phyloP scores from a whole-genome alignment of 2,888 invertebrate species.

The Papilio protenor region DNA sequence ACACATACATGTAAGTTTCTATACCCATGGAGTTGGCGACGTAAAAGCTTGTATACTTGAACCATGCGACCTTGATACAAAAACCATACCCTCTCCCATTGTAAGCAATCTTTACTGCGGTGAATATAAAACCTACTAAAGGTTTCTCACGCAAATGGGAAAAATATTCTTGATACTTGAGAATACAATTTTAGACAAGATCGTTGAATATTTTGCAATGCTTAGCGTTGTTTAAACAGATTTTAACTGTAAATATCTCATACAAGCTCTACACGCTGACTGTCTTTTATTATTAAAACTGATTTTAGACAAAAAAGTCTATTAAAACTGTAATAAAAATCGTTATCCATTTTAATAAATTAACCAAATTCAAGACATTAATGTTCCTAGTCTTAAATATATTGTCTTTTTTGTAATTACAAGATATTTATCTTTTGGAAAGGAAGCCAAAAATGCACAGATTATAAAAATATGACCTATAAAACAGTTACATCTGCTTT shows the following conservation, averaged over 20 bases:
- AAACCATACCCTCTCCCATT: constrained; percentile 14
- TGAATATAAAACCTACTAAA: constrained; percentile 34
- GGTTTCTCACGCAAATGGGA: constrained; percentile 12
- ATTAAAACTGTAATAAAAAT: background rate
- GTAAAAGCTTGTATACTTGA: constrained; percentile 6
- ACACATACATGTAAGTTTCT: background rate
- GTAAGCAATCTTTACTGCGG: constrained; percentile 27
- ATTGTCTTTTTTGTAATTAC: constrained; percentile 26
- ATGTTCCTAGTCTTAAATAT: constrained; percentile 2
- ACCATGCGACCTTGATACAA: constrained; percentile 32
- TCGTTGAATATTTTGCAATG: background rate
- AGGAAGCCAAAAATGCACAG: constrained; percentile 35
- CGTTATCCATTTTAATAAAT: background rate
- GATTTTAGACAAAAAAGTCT: background rate
- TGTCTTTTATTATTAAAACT: too few relatives aligned
- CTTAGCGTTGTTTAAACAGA: background rate
- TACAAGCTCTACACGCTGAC: too few relatives aligned
- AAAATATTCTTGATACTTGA: constrained; percentile 16
- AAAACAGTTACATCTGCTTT: background rate
- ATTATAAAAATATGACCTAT: constrained; percentile 10
- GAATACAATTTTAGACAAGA: background rate
- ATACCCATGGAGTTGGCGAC: background rate
- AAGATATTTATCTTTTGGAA: constrained; percentile 33
- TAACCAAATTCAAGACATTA: constrained; percentile 4
- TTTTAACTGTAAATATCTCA: too few relatives aligned